Percentiles rank a stretch among this genome's conserved stretches.
Evolutionary conservation across 1,140 invertebrate genomes (phyloP).

Genomic region (Augochlora pura): DNA sequence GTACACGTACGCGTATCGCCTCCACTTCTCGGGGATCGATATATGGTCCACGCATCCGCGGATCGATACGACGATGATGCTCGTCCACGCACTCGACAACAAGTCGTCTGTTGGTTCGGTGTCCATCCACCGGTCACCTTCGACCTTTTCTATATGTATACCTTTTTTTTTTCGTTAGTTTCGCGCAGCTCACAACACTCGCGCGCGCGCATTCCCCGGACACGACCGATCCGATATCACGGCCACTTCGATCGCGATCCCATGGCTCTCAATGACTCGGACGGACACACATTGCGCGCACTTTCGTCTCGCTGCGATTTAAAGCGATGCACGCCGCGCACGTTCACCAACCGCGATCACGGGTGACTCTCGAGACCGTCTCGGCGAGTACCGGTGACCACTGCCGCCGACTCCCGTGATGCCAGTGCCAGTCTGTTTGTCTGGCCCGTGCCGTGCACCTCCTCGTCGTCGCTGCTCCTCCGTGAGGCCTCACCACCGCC

Average conservation of each 20-base stretch:
- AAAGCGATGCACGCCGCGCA: constrained; percentile 32
- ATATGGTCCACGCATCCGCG: too few species aligned
- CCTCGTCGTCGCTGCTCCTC: constrained; percentile 63
- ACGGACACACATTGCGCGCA: constrained; percentile 16
- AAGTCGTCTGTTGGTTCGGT: too few species aligned
- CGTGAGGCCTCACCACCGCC: constrained; percentile 69
- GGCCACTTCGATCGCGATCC: neutral
- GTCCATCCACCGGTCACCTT: neutral
- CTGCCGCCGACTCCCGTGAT: constrained; percentile 67
- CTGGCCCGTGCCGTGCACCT: constrained; percentile 67
- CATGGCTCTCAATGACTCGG: neutral
- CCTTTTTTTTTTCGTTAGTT: too few species aligned
- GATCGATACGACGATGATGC: too few species aligned
- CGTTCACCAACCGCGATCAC: constrained; percentile 32
- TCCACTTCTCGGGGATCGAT: too few species aligned
- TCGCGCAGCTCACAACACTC: too few species aligned
- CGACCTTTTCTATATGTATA: neutral
- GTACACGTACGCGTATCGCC: too few species aligned
- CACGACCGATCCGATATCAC: too few species aligned
- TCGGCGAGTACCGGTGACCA: constrained; percentile 59
- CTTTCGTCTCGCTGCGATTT: constrained; percentile 21
- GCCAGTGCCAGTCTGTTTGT: constrained; percentile 72
- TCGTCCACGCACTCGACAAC: too few species aligned
- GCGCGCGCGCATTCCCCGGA: too few species aligned
- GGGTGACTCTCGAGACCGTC: constrained; percentile 37